Conservation (phyloP, 2,888 invertebrate species). For the Dorcus parallelipipedus region DNA sequence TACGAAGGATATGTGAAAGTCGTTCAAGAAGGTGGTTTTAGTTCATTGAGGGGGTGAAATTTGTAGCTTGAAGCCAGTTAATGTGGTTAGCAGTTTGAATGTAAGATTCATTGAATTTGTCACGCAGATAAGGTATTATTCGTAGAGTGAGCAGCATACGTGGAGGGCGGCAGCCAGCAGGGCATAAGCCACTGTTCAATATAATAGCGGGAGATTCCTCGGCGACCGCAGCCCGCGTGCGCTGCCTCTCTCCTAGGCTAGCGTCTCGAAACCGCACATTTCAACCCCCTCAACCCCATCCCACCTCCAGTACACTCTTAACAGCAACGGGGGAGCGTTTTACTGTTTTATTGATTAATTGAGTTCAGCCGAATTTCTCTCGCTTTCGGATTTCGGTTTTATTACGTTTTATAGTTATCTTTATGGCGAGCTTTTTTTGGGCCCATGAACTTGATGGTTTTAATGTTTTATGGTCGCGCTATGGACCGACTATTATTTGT, state of each 20-base stretch:
- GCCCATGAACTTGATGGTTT: constrained; percentile 24
- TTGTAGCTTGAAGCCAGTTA: not conserved
- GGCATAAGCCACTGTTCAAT: constrained; percentile 48
- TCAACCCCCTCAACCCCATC: constrained; percentile 39
- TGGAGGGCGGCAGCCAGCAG: constrained; percentile 16
- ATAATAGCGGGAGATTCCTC: constrained; percentile 51
- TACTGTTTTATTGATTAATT: constrained; percentile 52
- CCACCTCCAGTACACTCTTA: constrained; percentile 39
- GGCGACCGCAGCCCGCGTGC: constrained; percentile 49
- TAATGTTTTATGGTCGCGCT: constrained; percentile 34
- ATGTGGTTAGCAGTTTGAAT: constrained; percentile 1
- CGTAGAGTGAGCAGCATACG: constrained; percentile 2
- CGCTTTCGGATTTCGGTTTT: constrained; percentile 46
- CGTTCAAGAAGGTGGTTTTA: not conserved
- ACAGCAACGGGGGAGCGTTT: constrained; percentile 49
- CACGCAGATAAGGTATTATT: constrained; percentile 3
- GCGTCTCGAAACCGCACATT: constrained; percentile 51
- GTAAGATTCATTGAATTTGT: constrained; percentile 3
- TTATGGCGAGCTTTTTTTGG: constrained; percentile 37
- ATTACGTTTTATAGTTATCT: constrained; percentile 47
- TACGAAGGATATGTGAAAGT: too few relatives aligned
- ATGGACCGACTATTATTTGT: constrained; percentile 37
- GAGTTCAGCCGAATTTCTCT: constrained; percentile 49
- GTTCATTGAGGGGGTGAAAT: not conserved
- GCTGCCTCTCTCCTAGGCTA: constrained; percentile 46